phyloP scores from a whole-genome alignment of 2,888 invertebrate genomes.

The Drosophila borborema region DNA sequence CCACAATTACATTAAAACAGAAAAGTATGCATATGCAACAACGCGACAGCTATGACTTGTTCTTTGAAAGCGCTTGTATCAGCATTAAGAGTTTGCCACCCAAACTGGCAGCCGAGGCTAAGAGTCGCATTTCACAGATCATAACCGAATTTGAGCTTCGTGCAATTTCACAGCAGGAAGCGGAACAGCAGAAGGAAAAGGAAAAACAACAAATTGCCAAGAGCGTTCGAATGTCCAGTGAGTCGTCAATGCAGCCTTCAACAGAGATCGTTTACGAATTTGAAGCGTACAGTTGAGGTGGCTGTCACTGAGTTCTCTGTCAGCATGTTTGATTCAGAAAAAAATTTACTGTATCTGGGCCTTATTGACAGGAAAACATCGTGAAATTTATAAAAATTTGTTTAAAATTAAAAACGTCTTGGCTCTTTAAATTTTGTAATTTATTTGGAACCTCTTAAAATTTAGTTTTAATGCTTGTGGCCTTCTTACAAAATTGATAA shows the following conservation, averaged over 20 bases:
- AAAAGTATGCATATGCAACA: constrained; percentile 20
- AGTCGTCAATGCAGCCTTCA: constrained; percentile 19
- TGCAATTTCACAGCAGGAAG: constrained; percentile 78
- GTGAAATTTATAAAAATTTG: constrained; percentile 26
- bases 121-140: constrained; percentile 77
- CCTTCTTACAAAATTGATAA: constrained; percentile 28
- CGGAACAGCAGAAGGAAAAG: constrained; percentile 14
- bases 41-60: constrained; percentile 75
- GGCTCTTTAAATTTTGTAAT: constrained; percentile 2
- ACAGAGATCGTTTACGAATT: constrained; percentile 59
- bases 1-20: background rate
- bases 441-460: constrained; percentile 7
- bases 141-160: constrained; percentile 80
- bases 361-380: constrained; percentile 30
- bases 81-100: constrained; percentile 78
- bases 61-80: constrained; percentile 81
- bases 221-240: constrained; percentile 12
- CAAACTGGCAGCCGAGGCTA: constrained; percentile 79
- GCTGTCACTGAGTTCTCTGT: constrained; percentile 39
- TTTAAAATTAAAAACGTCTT: constrained; percentile 23
- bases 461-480: constrained; percentile 17
- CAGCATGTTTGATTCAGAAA: constrained; percentile 1
- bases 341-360: constrained; percentile 11
- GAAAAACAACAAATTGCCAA: constrained; percentile 20
- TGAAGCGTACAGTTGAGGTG: constrained; percentile 48